phyloP scores from a whole-genome alignment of 2,797 vertebrate genomes.

The Parauchenoglanis ngamensis region DNA sequence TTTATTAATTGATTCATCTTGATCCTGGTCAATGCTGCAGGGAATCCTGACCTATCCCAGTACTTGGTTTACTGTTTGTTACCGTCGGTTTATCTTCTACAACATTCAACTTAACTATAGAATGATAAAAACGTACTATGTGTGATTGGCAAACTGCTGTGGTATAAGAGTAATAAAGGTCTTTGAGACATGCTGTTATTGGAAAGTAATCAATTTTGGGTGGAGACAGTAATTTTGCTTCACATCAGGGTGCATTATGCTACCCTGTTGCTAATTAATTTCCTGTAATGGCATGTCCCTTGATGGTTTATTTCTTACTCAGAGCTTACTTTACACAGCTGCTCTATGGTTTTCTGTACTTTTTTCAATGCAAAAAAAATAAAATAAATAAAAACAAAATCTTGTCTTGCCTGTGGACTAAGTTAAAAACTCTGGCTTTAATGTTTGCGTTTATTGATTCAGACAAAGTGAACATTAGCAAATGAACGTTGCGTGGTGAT shows the following conservation, averaged over 20 bases:
- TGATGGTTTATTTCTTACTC: neutral
- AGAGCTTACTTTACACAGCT: neutral
- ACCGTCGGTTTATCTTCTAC: neutral
- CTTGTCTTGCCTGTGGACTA: neutral
- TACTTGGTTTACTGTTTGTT: no score
- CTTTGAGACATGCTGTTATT: neutral
- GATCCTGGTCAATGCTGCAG: neutral
- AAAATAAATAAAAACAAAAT: no score
- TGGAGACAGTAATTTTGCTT: no score
- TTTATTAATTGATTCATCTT: neutral
- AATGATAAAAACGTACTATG: neutral
- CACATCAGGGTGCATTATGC: neutral
- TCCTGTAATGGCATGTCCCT: neutral
- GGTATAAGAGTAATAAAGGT: neutral
- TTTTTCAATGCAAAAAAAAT: neutral
- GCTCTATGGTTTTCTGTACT: neutral
- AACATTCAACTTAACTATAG: neutral
- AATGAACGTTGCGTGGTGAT: slow-evolving; percentile 16
- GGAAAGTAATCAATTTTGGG: neutral
- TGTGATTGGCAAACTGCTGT: neutral
- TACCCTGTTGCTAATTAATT: neutral
- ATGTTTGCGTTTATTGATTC: slow-evolving; percentile 7
- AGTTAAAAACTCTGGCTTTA: neutral
- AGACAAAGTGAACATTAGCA: neutral
- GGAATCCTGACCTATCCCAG: neutral